These are phyloP conservation scores for Mesorhabditis spiculigera DNA, from an alignment of 2,888 invertebrate genomes.

Conservation along the genomic window DNA sequence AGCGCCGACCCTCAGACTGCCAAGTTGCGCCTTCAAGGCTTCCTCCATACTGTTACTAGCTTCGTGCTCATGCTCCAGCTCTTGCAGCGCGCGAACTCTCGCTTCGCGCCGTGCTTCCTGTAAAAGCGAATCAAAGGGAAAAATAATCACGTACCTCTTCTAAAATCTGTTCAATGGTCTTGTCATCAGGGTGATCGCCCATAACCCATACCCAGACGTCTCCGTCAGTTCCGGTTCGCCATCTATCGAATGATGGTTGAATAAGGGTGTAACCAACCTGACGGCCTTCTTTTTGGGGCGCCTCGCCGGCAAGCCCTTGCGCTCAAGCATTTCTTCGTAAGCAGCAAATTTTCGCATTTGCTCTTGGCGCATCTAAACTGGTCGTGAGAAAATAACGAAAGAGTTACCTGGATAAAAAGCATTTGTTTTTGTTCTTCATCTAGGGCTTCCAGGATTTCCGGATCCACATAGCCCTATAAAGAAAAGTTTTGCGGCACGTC, in stretches of 20 bases:
- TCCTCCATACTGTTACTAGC: slow-evolving; percentile 21
- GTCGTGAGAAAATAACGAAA: neutral
- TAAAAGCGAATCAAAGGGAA: neutral
- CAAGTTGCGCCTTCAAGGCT: slow-evolving; percentile 37
- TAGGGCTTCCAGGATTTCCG: slow-evolving; percentile 76
- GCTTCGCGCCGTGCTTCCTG: slow-evolving; percentile 17
- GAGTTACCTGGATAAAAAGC: slow-evolving; percentile 75
- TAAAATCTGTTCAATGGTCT: slow-evolving; percentile 61
- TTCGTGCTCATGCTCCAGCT: slow-evolving; percentile 12
- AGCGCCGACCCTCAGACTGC: slow-evolving; percentile 25
- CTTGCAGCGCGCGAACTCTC: slow-evolving; percentile 11
- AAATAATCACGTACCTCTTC: slow-evolving; percentile 27
- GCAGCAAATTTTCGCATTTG: slow-evolving; percentile 47
- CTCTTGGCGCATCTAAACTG: neutral
- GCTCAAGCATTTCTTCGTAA: slow-evolving; percentile 28
- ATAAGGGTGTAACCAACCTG: slow-evolving; percentile 10
- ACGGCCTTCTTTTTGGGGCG: slow-evolving; percentile 24
- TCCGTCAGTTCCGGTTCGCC: slow-evolving; percentile 71
- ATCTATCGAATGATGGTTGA: slow-evolving; percentile 63
- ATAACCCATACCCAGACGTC: slow-evolving; percentile 80
- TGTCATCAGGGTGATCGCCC: slow-evolving; percentile 75
- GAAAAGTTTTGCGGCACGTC: neutral
- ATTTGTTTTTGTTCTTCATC: slow-evolving; percentile 81
- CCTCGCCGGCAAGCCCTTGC: slow-evolving; percentile 24
- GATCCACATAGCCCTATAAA: slow-evolving; percentile 77